Conservation (phyloP, 2,797 vertebrate species). For the Champsocephalus gunnari region DNA sequence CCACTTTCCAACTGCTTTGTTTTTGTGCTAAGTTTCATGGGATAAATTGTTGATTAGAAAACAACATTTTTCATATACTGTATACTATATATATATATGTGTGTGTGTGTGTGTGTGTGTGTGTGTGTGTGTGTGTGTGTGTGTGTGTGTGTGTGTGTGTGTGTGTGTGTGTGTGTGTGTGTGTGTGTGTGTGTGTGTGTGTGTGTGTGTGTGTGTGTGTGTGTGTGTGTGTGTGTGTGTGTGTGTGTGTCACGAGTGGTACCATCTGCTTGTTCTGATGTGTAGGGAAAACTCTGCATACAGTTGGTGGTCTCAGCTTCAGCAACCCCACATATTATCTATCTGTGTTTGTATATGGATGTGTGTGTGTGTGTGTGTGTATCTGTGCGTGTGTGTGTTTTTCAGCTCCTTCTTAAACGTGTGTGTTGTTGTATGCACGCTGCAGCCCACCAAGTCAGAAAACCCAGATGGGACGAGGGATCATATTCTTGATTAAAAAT, state of each 20-base stretch:
- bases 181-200: conserved; percentile 10
- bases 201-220: not conserved
- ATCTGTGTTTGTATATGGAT: conserved; percentile 43
- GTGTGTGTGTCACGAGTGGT: conserved; percentile 23
- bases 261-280: conserved; percentile 59
- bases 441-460: conserved; percentile 72
- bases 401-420: conserved; percentile 14
- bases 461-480: conserved; percentile 78
- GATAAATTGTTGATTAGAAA: not conserved
- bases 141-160: conserved; percentile 21
- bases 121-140: no score
- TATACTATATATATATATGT: not conserved
- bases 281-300: conserved; percentile 30
- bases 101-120: not conserved
- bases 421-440: conserved; percentile 46
- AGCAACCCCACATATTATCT: conserved; percentile 49
- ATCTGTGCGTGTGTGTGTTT: conserved; percentile 10
- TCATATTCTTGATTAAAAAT: conserved; percentile 82
- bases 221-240: no score
- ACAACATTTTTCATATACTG: not conserved
- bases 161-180: not conserved
- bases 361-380: conserved; percentile 23
- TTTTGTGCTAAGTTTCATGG: conserved; percentile 1
- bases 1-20: not conserved
- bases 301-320: conserved; percentile 63